Percentiles rank a stretch among this genome's conserved stretches.
phyloP scores from a whole-genome alignment of 2,797 vertebrate species.

The Morelia viridis region DNA sequence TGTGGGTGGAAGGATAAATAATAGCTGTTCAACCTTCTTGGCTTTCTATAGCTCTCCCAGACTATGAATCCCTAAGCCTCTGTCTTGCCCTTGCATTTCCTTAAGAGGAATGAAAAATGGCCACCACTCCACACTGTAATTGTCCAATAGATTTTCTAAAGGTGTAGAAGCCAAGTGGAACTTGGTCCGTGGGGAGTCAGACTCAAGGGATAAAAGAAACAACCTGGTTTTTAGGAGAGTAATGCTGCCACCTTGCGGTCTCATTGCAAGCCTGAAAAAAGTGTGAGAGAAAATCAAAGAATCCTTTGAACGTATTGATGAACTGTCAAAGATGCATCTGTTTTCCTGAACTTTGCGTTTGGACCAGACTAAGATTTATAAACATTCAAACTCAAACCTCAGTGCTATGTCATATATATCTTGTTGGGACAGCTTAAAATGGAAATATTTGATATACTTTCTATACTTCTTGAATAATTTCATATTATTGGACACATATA shows the following conservation, averaged over 20 bases:
- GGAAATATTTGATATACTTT: not conserved
- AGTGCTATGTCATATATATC: not conserved
- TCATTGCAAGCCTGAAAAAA: not conserved
- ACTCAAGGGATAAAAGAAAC: not conserved
- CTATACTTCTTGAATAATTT: not conserved
- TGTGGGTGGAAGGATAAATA: not conserved
- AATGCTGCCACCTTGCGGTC: conserved; percentile 65
- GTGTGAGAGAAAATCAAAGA: not conserved
- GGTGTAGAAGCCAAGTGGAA: not conserved
- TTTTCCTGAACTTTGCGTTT: not conserved
- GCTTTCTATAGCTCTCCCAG: not conserved
- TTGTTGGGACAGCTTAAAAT: not conserved
- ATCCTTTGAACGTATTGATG: not conserved
- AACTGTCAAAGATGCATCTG: not conserved
- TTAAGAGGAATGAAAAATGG: not conserved
- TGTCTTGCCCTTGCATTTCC: not conserved
- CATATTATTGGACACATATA: not conserved
- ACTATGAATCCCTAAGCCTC: not conserved
- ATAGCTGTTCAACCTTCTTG: not conserved
- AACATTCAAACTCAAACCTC: not conserved
- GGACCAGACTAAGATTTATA: not conserved
- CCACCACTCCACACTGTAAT: not conserved
- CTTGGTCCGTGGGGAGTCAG: not conserved
- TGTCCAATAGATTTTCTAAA: not conserved
- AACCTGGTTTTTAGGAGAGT: conserved; percentile 6